Evolutionary conservation across 1,140 invertebrate genomes (phyloP).

Genomic region (Bombus polaris): DNA sequence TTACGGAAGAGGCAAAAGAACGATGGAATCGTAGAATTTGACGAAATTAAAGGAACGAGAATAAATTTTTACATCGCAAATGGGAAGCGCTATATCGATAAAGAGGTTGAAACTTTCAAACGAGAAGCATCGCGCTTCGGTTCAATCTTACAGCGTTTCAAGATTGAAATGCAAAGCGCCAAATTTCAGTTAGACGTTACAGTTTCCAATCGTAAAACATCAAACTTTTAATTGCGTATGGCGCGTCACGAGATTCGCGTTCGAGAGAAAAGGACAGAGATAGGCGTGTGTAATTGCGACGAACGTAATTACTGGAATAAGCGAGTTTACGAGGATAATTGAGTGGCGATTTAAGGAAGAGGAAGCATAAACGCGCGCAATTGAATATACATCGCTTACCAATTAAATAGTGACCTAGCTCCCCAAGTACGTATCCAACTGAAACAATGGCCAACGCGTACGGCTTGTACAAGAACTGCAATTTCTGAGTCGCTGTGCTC

Average conservation of each 20-base stretch:
- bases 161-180: too few relatives aligned
- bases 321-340: background rate
- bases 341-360: background rate
- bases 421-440: constrained; percentile 91
- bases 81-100: too few relatives aligned
- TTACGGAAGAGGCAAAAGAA: too few relatives aligned
- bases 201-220: fast-evolving
- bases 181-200: too few relatives aligned
- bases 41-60: too few relatives aligned
- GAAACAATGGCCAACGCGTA: constrained; percentile 91
- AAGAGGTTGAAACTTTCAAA: too few relatives aligned
- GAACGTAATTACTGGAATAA: background rate
- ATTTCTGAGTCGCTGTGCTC: constrained; percentile 83
- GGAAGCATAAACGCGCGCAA: background rate
- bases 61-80: too few relatives aligned
- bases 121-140: too few relatives aligned
- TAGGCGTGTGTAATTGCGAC: background rate
- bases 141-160: too few relatives aligned
- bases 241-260: background rate
- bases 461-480: constrained; percentile 88
- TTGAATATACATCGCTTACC: constrained; percentile 81
- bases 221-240: background rate
- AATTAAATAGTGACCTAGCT: constrained; percentile 93
- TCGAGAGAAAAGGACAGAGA: background rate
- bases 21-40: too few relatives aligned